These are phyloP conservation scores for Acrobasis consociella DNA, from an alignment of 2,888 invertebrate genomes.

Conservation along the genomic window DNA sequence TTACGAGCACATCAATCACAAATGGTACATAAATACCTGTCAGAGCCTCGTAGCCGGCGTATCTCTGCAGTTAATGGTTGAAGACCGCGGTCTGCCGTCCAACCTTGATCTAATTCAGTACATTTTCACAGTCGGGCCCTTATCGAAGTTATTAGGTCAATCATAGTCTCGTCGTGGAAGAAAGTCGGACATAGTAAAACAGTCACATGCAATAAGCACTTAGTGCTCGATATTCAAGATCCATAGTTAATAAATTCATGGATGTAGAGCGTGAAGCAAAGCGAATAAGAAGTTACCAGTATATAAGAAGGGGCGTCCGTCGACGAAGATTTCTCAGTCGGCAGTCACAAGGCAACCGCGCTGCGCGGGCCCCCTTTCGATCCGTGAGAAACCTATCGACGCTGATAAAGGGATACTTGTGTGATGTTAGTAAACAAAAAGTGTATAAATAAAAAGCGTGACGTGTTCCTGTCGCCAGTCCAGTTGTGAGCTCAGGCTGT, in stretches of 20 bases:
- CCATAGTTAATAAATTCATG: conserved; percentile 69
- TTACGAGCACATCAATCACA: conserved; percentile 26
- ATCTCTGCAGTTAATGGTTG: conserved; percentile 3
- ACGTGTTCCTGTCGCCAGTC: conserved; percentile 61
- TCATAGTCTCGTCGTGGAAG: conserved; percentile 44
- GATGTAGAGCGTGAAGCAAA: conserved; percentile 79
- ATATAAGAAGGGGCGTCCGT: conserved; percentile 68
- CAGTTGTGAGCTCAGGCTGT: conserved; percentile 58
- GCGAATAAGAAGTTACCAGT: conserved; percentile 63
- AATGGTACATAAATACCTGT: neutral
- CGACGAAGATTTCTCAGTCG: conserved; percentile 61
- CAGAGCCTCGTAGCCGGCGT: neutral
- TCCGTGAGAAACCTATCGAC: conserved; percentile 42
- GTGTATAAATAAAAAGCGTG: conserved; percentile 71
- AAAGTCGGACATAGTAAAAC: conserved; percentile 50
- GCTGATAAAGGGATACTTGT: conserved; percentile 61
- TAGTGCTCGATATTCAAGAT: conserved; percentile 58
- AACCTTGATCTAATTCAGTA: conserved; percentile 57
- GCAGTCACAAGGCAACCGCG: conserved; percentile 52
- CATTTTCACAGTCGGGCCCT: conserved; percentile 53
- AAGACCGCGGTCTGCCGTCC: conserved; percentile 18
- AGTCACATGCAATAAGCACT: conserved; percentile 42
- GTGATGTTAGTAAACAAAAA: conserved; percentile 80
- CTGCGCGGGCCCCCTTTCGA: conserved; percentile 43
- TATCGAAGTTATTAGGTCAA: conserved; percentile 58